phyloP scores from a whole-genome alignment of 2,888 invertebrate species.

The Dicycla oo region DNA sequence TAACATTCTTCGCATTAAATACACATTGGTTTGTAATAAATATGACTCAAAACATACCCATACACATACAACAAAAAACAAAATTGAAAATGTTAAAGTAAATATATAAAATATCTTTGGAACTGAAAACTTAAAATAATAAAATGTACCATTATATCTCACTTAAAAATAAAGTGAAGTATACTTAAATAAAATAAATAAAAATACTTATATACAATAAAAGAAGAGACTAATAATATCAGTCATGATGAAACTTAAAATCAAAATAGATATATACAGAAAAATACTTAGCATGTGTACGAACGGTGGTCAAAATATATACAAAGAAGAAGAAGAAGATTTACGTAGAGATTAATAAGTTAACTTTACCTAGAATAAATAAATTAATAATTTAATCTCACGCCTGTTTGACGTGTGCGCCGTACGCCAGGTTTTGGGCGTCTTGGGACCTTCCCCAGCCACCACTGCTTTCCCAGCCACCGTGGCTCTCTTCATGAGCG shows the following conservation, averaged over 20 bases:
- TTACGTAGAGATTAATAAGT: conserved; percentile 65
- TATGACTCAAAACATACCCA: conserved; percentile 81
- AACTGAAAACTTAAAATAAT: conserved; percentile 74
- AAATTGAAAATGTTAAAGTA: conserved; percentile 50
- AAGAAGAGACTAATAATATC: conserved; percentile 68
- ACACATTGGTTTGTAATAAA: conserved; percentile 73
- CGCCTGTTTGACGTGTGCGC: conserved; percentile 89
- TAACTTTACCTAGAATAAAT: conserved; percentile 74
- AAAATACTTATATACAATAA: conserved; percentile 64
- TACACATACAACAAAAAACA: conserved; percentile 72
- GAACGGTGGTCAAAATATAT: conserved; percentile 63
- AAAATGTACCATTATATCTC: conserved; percentile 53
- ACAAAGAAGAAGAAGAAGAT: conserved; percentile 53
- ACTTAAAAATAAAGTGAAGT: conserved; percentile 51
- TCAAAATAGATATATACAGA: conserved; percentile 67
- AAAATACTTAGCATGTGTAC: conserved; percentile 70
- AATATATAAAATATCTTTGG: conserved; percentile 83
- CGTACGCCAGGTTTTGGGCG: conserved; percentile 93
- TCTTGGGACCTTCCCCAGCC: conserved; percentile 92
- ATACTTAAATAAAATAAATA: conserved; percentile 61
- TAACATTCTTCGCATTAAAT: conserved; percentile 65
- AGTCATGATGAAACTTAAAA: conserved; percentile 71
- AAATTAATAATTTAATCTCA: conserved; percentile 73
- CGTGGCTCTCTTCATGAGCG: conserved; percentile 90
- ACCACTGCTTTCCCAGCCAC: conserved; percentile 86